Percentiles rank a stretch among this genome's conserved stretches.
phyloP scores from a whole-genome alignment of 2,113 vertebrate species.

The Corythaixoides concolor region DNA sequence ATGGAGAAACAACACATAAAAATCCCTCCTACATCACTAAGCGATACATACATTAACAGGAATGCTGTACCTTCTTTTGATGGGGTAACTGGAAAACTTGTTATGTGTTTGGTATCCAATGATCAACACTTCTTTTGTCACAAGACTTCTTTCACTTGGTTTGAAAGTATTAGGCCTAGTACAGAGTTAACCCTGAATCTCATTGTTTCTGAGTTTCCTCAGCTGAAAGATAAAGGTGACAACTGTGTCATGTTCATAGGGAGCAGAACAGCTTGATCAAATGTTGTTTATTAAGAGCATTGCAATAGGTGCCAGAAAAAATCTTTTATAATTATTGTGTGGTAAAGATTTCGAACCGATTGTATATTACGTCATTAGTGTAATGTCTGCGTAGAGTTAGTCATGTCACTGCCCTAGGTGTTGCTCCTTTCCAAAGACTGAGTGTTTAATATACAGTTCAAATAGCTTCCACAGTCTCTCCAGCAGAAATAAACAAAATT shows the following conservation, averaged over 20 bases:
- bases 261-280: background rate
- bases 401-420: background rate
- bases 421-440: background rate
- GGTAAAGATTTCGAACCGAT: background rate
- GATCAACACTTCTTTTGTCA: background rate
- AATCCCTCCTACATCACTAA: background rate
- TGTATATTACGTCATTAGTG: background rate
- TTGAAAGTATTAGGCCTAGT: background rate
- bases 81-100: background rate
- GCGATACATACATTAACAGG: background rate
- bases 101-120: background rate
- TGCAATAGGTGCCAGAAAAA: constrained; percentile 21
- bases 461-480: background rate
- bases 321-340: background rate
- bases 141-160: background rate
- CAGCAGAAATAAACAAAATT: background rate
- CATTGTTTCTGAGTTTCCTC: background rate
- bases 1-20: background rate
- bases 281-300: background rate
- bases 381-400: background rate
- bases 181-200: background rate
- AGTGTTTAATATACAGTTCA: background rate
- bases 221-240: background rate
- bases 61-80: background rate
- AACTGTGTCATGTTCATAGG: background rate